Conservation (phyloP, 2,797 vertebrate genomes). For the Scolopax rusticola region DNA sequence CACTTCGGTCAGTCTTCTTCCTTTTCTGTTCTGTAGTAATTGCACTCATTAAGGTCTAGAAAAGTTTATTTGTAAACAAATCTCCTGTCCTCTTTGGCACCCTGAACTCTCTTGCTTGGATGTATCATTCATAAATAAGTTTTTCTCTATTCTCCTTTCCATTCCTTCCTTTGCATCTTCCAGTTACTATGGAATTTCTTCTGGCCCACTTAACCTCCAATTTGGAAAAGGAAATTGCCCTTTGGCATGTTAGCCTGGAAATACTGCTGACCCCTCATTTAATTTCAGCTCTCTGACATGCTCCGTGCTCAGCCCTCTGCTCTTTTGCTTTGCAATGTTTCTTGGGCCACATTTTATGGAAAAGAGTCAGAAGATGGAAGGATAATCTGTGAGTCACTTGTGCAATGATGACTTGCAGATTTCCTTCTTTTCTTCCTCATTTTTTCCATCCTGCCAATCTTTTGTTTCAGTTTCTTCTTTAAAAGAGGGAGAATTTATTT, state of each 20-base stretch:
- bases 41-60: not conserved
- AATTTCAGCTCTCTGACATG: not conserved
- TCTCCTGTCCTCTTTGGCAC: not conserved
- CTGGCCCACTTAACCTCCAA: not conserved
- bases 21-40: not conserved
- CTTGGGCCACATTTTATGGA: conserved; percentile 45
- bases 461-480: not conserved
- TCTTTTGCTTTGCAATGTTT: conserved; percentile 33
- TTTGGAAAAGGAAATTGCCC: not conserved
- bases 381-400: conserved; percentile 56
- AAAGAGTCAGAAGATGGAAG: conserved; percentile 30
- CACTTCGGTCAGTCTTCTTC: not conserved
- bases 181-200: not conserved
- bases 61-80: not conserved
- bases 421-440: not conserved
- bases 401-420: conserved; percentile 49
- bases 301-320: not conserved
- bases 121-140: not conserved
- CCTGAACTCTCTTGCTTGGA: not conserved
- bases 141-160: not conserved
- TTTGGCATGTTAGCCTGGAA: conserved; percentile 25
- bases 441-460: not conserved
- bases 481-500: not conserved
- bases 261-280: conserved; percentile 8
- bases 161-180: not conserved